A percentile compares a stretch with the other conserved stretches of the same genome.
Conservation (phyloP, 2,113 vertebrate species). For the Trematomus loennbergii region DNA sequence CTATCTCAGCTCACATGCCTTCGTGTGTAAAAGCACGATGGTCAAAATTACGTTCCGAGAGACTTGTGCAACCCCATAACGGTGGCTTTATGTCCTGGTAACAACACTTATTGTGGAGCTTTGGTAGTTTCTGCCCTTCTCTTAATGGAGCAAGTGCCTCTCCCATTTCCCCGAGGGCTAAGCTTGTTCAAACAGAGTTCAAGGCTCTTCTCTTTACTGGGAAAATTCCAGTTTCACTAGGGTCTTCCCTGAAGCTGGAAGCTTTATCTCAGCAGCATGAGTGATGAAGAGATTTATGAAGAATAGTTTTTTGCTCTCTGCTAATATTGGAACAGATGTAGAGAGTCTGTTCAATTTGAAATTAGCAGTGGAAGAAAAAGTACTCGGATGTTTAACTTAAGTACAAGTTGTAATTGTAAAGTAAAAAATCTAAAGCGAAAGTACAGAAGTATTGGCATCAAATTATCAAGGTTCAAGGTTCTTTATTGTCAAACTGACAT, state of each 20-base stretch:
- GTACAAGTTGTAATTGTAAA: too few species aligned
- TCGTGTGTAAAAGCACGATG: not conserved
- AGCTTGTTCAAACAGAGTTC: slow-evolving; percentile 21
- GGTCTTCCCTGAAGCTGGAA: not conserved
- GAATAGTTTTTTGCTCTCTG: not conserved
- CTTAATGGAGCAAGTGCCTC: not conserved
- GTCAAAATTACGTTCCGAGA: not conserved
- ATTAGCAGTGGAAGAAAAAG: not conserved
- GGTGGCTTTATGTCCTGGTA: not conserved
- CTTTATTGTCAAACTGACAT: too few species aligned
- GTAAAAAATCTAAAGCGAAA: too few species aligned
- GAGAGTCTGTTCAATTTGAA: not conserved
- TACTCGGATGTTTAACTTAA: too few species aligned
- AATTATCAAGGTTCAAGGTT: too few species aligned
- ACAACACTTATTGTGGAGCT: not conserved
- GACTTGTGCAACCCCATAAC: not conserved
- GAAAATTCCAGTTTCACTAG: slow-evolving; percentile 28
- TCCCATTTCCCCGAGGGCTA: slow-evolving; percentile 22
- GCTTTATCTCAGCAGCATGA: not conserved
- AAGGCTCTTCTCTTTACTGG: not conserved
- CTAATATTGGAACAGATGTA: not conserved
- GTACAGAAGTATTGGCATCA: too few species aligned
- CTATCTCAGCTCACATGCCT: not conserved
- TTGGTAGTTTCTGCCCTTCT: not conserved
- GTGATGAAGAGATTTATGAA: not conserved